Percentiles rank a stretch among this genome's conserved stretches.
These are phyloP conservation scores for Gymnopithys bicolor DNA, from an alignment of 2,797 vertebrate species.

Conservation along the genomic window DNA sequence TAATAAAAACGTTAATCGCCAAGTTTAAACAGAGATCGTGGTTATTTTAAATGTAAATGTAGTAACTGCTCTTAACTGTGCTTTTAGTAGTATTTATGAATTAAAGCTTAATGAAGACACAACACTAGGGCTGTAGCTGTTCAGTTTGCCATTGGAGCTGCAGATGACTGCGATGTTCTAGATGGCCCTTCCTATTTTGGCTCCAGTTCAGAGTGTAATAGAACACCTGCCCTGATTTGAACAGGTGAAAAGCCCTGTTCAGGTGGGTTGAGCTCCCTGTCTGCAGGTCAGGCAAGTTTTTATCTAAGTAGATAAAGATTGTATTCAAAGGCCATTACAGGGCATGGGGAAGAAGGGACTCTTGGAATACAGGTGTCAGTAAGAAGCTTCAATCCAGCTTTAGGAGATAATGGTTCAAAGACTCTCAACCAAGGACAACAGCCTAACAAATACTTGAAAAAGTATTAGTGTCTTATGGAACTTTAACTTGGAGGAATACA, in stretches of 20 bases:
- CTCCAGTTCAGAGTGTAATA: neutral
- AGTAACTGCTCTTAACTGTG: neutral
- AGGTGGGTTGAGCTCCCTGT: rapidly evolving
- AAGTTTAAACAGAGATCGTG: neutral
- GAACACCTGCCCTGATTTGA: neutral
- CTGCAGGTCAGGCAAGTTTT: neutral
- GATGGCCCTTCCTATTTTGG: neutral
- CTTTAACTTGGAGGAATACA: neutral
- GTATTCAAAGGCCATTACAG: neutral
- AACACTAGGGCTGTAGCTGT: neutral
- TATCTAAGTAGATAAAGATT: neutral
- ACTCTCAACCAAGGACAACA: neutral
- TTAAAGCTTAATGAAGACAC: neutral
- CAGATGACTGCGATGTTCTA: neutral
- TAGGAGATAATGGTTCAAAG: neutral
- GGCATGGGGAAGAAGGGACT: neutral
- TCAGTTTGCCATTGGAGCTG: neutral
- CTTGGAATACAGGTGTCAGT: neutral
- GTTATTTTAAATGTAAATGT: neutral
- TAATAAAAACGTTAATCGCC: neutral
- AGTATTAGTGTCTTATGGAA: neutral
- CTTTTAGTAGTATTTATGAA: neutral
- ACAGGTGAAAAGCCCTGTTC: neutral
- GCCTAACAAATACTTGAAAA: neutral
- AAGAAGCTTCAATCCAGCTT: neutral